phyloP scores from a whole-genome alignment of 1,140 invertebrate species.

The Neotoxoptera formosana region DNA sequence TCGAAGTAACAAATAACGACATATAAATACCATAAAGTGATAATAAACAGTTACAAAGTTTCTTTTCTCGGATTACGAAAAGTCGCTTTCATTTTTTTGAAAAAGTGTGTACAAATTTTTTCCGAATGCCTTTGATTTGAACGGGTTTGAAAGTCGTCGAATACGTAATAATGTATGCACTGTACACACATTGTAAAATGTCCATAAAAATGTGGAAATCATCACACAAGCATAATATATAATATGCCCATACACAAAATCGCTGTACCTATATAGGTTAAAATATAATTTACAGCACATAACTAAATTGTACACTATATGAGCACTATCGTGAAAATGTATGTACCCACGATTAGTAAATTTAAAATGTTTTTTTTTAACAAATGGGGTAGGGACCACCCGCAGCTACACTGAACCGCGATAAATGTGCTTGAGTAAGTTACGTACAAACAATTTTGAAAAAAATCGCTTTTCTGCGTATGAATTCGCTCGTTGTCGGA shows the following conservation, averaged over 20 bases:
- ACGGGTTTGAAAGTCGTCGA: neutral
- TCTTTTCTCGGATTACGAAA: neutral
- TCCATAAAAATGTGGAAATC: no score
- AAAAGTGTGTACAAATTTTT: no score
- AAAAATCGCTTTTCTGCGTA: neutral
- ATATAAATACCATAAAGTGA: neutral
- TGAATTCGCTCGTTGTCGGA: neutral
- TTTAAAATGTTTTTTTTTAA: neutral
- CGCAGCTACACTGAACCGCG: neutral
- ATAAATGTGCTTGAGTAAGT: neutral
- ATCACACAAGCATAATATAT: no score
- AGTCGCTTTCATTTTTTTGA: neutral
- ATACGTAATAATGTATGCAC: neutral
- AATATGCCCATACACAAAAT: neutral
- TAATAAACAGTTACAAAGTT: neutral
- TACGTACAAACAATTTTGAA: no score
- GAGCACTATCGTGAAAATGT: neutral
- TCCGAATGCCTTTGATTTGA: neutral
- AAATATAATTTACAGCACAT: neutral
- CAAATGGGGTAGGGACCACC: neutral
- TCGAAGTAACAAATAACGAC: neutral
- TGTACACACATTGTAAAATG: neutral
- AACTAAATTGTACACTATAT: neutral
- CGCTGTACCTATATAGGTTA: neutral
- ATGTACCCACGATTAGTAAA: neutral